Evolutionary conservation across 1,140 invertebrate species (phyloP).

Genomic region (Galleria mellonella): DNA sequence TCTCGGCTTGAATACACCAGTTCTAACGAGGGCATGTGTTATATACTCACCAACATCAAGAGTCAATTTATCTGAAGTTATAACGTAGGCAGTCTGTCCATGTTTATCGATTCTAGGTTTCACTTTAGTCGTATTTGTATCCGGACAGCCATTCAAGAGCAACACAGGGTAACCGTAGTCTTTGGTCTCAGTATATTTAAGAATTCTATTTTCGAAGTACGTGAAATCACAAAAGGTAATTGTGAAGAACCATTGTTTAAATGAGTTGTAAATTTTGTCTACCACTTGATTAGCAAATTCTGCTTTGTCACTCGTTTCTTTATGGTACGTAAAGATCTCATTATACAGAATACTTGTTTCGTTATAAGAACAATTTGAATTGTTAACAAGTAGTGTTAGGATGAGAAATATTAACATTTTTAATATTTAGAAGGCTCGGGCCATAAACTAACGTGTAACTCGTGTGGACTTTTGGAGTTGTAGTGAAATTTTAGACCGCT

Average conservation of each 20-base stretch:
- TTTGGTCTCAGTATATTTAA: slow-evolving; percentile 56
- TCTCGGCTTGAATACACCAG: slow-evolving; percentile 61
- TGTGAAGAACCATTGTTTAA: slow-evolving; percentile 60
- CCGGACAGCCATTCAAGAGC: slow-evolving; percentile 50
- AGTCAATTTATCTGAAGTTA: slow-evolving; percentile 44
- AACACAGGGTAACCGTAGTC: slow-evolving; percentile 52
- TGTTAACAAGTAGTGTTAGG: slow-evolving; percentile 17
- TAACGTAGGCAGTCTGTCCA: slow-evolving; percentile 53
- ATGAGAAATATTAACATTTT: slow-evolving; percentile 30
- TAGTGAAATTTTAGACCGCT: too few relatives aligned
- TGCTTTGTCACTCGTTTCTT: slow-evolving; percentile 37
- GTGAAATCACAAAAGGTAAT: slow-evolving; percentile 63
- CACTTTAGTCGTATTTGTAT: slow-evolving; percentile 33
- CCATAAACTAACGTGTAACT: slow-evolving; percentile 27
- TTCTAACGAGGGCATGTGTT: slow-evolving; percentile 43
- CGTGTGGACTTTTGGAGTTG: slow-evolving; percentile 1
- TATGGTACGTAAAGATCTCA: slow-evolving; percentile 43
- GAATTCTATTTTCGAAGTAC: slow-evolving; percentile 59
- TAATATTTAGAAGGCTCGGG: slow-evolving; percentile 2
- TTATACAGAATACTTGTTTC: slow-evolving; percentile 24
- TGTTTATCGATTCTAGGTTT: slow-evolving; percentile 53
- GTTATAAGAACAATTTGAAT: slow-evolving; percentile 10
- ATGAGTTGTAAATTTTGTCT: slow-evolving; percentile 57
- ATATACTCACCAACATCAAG: slow-evolving; percentile 41
- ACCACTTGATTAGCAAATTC: slow-evolving; percentile 48